Evolutionary conservation across 2,113 vertebrate species (phyloP), one percentile per base, ranked within the genome.

Genomic region (Ammodytes marinus): DNA sequence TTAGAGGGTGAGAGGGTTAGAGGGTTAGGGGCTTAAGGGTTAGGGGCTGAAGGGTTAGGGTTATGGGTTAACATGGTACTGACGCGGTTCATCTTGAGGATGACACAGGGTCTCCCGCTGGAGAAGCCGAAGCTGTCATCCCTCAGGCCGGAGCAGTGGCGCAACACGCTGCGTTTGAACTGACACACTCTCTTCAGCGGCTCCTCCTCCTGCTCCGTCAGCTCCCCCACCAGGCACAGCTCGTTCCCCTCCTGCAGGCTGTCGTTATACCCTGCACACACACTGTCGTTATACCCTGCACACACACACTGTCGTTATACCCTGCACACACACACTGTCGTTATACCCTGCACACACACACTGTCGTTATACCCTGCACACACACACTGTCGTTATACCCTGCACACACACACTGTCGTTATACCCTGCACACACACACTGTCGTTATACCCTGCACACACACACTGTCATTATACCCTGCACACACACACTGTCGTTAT

Each of bases 71-170:
- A n/a, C n/a, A n/a, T n/a, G 27, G 27, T 3, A 75, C 90, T 93
- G 93, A 99, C 98, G 92, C 97, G 96, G 90, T 99, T 99, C 96
- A 99, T 96, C 93, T 99, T 98, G 88, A 99, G 90, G 74, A 98
- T 93, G 91, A 99, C 83, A 37, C 98, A 99, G 7, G 98, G 98
- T 47, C 91, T 92, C 78, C 97, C 97, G 49, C 90, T 94, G 10
- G 94, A 88, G 71, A 96, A 99, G 63, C 97, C 98, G 61, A 97
- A 99, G 61, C 61, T 88, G 60, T 82, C 1, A 69, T 98, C 97
- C 0, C 88, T 80, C 61, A 95, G 76, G 61, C 97, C 97, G 49
- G 96, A 97, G 91, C 97, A 99, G 0, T 91, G 91, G 27, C 94
- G 84, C 77, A 99, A 95, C 1, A 75, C 72, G 8, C 87, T 88